Percentiles rank a stretch among this genome's conserved stretches.
phyloP scores from a whole-genome alignment of 2,888 invertebrate genomes.

The Brassicogethes aeneus region DNA sequence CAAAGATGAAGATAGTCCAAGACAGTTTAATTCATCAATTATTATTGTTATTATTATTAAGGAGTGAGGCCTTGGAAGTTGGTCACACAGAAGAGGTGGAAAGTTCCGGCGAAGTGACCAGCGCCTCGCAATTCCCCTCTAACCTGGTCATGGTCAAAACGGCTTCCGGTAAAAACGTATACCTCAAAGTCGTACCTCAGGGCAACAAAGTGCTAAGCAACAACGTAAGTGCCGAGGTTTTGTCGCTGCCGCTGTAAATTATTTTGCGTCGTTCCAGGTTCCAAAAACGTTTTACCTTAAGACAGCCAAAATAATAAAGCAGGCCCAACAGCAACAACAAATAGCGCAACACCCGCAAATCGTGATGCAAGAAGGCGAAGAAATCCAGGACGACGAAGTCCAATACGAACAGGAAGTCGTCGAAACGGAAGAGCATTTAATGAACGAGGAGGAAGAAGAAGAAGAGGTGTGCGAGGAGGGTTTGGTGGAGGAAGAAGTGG shows the following conservation, averaged over 20 bases:
- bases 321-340: neutral
- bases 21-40: no score
- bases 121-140: constrained; percentile 25
- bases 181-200: constrained; percentile 37
- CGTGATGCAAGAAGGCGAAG: constrained; percentile 8
- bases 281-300: constrained; percentile 29
- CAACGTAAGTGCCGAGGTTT: neutral
- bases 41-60: no score
- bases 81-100: constrained; percentile 22
- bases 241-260: constrained; percentile 4
- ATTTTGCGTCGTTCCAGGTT: constrained; percentile 14
- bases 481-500: constrained; percentile 20
- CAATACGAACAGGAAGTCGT: constrained; percentile 10
- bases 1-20: no score
- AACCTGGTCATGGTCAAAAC: constrained; percentile 39
- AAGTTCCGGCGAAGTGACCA: constrained; percentile 15
- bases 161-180: constrained; percentile 38
- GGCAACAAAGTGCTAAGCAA: neutral
- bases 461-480: constrained; percentile 15
- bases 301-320: constrained; percentile 24
- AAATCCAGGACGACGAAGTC: constrained; percentile 7
- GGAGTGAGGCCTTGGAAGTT: constrained; percentile 19
- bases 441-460: constrained; percentile 12
- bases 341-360: no score
- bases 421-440: constrained; percentile 1